A percentile compares a stretch with the other conserved stretches of the same genome.
phyloP scores from a whole-genome alignment of 2,113 vertebrate species.

The Lycaon pictus region DNA sequence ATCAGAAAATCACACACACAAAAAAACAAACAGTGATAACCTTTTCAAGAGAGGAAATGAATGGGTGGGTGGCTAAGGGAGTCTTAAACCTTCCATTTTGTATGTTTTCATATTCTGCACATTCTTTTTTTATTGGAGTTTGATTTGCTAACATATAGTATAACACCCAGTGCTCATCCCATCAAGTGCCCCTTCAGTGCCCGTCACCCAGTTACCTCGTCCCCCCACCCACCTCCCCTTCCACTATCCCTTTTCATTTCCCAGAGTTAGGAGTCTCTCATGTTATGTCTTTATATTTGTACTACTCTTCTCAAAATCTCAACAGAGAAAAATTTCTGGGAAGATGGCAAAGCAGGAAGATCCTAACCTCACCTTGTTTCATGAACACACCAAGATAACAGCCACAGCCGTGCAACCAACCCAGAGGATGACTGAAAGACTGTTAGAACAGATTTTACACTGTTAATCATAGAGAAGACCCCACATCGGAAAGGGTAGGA shows the following conservation, averaged over 20 bases:
- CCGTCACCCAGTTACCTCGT: too few relatives aligned
- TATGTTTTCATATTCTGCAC: neutral
- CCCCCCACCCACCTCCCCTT: too few relatives aligned
- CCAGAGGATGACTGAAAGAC: neutral
- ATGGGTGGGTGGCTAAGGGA: neutral
- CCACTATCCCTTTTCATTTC: too few relatives aligned
- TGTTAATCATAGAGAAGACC: neutral
- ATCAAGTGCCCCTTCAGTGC: too few relatives aligned
- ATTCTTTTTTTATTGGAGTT: neutral
- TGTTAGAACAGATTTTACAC: neutral
- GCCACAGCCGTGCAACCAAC: neutral
- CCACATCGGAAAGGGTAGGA: neutral
- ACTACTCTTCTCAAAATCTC: neutral
- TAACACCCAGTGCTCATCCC: too few relatives aligned
- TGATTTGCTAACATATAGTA: too few relatives aligned
- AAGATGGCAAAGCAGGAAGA: neutral
- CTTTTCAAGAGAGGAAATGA: neutral
- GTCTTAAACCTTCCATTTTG: conserved; percentile 6
- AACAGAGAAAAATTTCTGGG: neutral
- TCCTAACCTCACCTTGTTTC: neutral
- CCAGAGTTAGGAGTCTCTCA: too few relatives aligned
- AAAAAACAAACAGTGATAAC: neutral
- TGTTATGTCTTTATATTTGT: neutral
- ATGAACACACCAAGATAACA: neutral
- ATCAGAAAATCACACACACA: neutral